Conservation (phyloP, 2,797 vertebrate genomes). For the Vireo griseus region DNA sequence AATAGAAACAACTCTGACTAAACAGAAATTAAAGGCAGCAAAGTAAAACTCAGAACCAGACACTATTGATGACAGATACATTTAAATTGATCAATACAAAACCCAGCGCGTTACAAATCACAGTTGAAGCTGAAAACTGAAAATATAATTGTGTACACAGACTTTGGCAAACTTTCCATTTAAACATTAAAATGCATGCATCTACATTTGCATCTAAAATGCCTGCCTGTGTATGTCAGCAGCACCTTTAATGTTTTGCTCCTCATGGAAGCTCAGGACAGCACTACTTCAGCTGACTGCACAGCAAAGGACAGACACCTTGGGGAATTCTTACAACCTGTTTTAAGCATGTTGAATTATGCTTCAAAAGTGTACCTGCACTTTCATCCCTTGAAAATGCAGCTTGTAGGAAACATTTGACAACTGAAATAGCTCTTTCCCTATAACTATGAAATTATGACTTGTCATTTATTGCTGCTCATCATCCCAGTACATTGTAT, state of each 20-base stretch:
- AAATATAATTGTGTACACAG: accelerated
- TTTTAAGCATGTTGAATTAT: background rate
- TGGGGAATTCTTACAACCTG: background rate
- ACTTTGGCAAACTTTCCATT: background rate
- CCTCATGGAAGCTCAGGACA: background rate
- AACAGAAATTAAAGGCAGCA: background rate
- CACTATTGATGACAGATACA: accelerated
- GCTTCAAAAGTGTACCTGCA: background rate
- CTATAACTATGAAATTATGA: background rate
- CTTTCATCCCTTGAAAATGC: background rate
- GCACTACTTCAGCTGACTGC: background rate
- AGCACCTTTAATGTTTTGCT: background rate
- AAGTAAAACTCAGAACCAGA: background rate
- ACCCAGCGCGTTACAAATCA: background rate
- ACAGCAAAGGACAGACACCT: background rate
- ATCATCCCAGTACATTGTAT: background rate
- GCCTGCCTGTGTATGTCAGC: background rate
- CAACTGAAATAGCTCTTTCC: background rate
- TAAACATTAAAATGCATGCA: background rate
- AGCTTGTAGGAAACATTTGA: accelerated
- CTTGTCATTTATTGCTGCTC: background rate
- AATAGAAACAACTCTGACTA: background rate
- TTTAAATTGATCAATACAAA: background rate
- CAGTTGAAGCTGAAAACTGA: background rate
- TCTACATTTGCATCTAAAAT: background rate